Conservation (phyloP, 2,888 invertebrate species). For the Cryptosula pallasiana region DNA sequence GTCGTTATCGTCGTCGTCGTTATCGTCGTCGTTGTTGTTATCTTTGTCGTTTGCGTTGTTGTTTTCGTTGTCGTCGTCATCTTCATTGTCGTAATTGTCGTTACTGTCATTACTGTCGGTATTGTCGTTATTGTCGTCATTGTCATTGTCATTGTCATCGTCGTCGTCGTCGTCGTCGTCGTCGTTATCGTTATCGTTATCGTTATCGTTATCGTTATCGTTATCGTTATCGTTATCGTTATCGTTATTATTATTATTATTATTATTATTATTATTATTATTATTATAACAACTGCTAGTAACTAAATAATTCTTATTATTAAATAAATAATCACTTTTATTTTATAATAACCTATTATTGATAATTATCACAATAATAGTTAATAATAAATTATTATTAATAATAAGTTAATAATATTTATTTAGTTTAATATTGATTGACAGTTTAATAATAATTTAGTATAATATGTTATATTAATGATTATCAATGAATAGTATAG, state of each 20-base stretch:
- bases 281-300: background rate
- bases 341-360: too few relatives aligned
- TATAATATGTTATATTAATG: too few relatives aligned
- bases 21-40: background rate
- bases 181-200: conserved; percentile 1
- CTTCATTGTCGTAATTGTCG: background rate
- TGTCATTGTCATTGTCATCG: background rate
- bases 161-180: background rate
- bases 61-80: too few relatives aligned
- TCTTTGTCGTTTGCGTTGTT: background rate
- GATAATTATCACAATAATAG: too few relatives aligned
- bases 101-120: too few relatives aligned
- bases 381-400: too few relatives aligned
- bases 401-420: too few relatives aligned
- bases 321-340: too few relatives aligned
- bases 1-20: background rate
- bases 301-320: too few relatives aligned
- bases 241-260: background rate
- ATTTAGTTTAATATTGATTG: too few relatives aligned
- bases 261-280: background rate
- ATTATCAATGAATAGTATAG: too few relatives aligned
- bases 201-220: background rate
- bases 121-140: background rate
- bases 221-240: background rate
- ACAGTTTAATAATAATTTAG: too few relatives aligned